Conservation (phyloP, 2,797 vertebrate species). For the Alcedo quadribrachys region DNA sequence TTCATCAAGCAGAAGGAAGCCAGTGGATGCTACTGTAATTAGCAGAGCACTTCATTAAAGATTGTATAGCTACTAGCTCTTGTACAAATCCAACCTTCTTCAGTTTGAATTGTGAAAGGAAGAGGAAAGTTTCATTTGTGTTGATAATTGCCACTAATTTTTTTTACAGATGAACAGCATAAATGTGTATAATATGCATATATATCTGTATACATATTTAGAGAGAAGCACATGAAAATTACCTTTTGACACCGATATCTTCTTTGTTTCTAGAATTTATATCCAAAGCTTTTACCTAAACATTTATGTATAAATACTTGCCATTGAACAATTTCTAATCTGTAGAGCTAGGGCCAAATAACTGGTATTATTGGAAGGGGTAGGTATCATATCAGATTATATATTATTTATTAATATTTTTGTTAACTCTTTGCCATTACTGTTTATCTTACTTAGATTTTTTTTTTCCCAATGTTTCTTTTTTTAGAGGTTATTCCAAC, state of each 20-base stretch:
- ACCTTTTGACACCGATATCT: not conserved
- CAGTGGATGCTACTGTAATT: not conserved
- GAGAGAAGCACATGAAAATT: not conserved
- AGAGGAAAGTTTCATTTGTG: not conserved
- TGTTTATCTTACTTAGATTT: not conserved
- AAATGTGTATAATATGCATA: too few species aligned
- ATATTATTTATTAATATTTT: not conserved
- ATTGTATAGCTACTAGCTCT: not conserved
- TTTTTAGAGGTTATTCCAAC: conserved; percentile 89
- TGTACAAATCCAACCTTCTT: not conserved
- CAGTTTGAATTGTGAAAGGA: not conserved
- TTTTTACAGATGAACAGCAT: not conserved
- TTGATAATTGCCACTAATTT: not conserved
- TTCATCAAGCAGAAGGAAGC: not conserved
- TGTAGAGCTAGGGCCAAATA: not conserved
- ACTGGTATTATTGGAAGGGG: not conserved
- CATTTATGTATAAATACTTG: not conserved
- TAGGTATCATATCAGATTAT: not conserved
- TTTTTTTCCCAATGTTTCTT: fast-evolving
- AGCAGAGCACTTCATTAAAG: not conserved
- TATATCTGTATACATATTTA: not conserved
- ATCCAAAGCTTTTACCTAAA: not conserved
- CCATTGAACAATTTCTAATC: not conserved
- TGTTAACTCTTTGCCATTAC: not conserved
- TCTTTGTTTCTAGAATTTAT: not conserved